Percentiles rank a stretch among this genome's conserved stretches.
Evolutionary conservation across 2,888 invertebrate genomes (phyloP).

Genomic region (Eudasyphora cyanicolor): DNA sequence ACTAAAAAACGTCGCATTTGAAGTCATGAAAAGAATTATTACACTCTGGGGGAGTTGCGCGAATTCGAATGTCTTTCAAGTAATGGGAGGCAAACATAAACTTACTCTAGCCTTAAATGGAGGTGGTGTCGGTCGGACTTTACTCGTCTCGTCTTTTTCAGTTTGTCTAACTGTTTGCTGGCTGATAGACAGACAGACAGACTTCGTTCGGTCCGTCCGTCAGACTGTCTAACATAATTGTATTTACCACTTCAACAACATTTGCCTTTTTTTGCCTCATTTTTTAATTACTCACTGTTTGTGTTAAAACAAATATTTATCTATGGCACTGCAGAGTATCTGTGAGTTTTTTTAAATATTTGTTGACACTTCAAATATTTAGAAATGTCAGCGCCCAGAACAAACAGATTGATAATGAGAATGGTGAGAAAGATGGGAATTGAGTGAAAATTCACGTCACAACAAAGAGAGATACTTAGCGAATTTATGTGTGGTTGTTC

Average conservation of each 20-base stretch:
- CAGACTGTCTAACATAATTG: conserved; percentile 13
- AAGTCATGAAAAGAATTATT: not conserved
- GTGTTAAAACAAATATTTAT: conserved; percentile 14
- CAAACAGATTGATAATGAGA: not conserved
- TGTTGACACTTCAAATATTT: conserved; percentile 30
- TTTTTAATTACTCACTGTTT: conserved; percentile 15
- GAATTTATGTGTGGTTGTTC: too few species aligned
- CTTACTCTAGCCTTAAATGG: not conserved
- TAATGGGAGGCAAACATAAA: not conserved
- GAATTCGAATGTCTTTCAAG: not conserved
- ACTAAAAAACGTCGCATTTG: not conserved
- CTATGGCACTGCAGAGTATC: not conserved
- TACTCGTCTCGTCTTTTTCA: not conserved
- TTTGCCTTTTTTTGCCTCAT: too few species aligned
- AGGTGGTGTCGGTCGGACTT: not conserved
- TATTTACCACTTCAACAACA: conserved; percentile 4
- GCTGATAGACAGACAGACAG: too few species aligned
- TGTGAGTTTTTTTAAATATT: not conserved
- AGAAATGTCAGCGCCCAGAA: not conserved
- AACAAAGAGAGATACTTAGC: not conserved
- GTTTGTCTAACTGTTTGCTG: not conserved
- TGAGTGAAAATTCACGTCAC: not conserved
- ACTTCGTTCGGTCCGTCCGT: not conserved
- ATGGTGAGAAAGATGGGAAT: not conserved
- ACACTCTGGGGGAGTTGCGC: not conserved